Evolutionary conservation across 2,888 invertebrate genomes (phyloP).

Genomic region (Pristionchus maxplancki): DNA sequence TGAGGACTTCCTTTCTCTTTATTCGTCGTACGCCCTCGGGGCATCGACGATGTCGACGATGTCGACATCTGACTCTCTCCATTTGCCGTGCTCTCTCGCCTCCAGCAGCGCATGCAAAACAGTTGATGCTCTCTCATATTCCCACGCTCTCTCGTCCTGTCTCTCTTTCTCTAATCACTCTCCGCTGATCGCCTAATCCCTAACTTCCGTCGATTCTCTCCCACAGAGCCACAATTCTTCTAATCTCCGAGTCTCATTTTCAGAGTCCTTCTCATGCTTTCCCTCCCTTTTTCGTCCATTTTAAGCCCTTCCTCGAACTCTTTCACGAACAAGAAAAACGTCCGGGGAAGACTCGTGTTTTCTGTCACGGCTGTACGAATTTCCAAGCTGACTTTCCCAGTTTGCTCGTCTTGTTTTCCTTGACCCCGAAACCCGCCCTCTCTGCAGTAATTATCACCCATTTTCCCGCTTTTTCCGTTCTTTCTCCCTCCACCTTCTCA

Average conservation of each 20-base stretch:
- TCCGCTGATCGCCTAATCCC: background rate
- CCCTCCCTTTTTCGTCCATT: slow-evolving; percentile 83
- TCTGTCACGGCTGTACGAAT: too few relatives aligned
- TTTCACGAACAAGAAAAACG: too few relatives aligned
- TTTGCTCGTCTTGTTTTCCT: slow-evolving; percentile 37
- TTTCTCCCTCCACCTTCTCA: background rate
- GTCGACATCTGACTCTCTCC: too few relatives aligned
- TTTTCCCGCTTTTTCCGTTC: background rate
- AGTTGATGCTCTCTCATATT: background rate
- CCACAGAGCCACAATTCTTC: background rate
- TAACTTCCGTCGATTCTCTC: background rate
- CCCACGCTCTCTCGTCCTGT: background rate
- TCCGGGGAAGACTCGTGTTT: background rate
- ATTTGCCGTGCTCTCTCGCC: too few relatives aligned
- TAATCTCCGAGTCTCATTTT: slow-evolving; percentile 36
- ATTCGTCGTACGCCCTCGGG: slow-evolving; percentile 27
- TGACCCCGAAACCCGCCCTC: slow-evolving; percentile 30
- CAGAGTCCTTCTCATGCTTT: too few relatives aligned
- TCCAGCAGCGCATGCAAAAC: slow-evolving; percentile 8
- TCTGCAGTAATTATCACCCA: slow-evolving; percentile 43
- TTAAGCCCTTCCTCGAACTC: background rate
- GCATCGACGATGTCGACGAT: too few relatives aligned
- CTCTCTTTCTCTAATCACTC: background rate
- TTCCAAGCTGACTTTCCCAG: background rate
- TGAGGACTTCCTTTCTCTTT: background rate